These are phyloP conservation scores for Corythornis madagascariensis DNA, from an alignment of 2,113 vertebrate genomes.

Conservation along the genomic window DNA sequence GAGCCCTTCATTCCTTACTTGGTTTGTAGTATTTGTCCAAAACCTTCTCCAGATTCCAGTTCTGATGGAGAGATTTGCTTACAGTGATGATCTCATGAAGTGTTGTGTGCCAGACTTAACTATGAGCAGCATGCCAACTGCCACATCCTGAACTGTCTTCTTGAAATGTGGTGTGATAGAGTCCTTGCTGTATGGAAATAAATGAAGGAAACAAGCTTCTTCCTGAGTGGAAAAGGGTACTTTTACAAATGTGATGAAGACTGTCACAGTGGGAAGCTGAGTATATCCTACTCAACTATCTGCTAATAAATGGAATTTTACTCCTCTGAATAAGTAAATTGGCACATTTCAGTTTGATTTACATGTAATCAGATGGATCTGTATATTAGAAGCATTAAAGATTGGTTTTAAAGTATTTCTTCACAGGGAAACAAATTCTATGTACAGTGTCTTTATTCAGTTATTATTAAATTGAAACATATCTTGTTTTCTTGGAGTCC, in stretches of 20 bases:
- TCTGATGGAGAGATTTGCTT: not conserved
- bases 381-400: not conserved
- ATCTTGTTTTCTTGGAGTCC: not conserved
- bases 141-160: not conserved
- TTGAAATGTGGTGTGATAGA: not conserved
- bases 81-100: not conserved
- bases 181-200: not conserved
- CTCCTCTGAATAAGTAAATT: not conserved
- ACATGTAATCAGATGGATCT: not conserved
- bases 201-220: not conserved
- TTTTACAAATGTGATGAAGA: not conserved
- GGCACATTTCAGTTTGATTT: not conserved
- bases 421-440: not conserved
- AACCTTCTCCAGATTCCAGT: not conserved
- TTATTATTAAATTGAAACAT: not conserved
- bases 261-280: not conserved
- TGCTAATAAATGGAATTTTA: not conserved
- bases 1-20: not conserved
- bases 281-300: not conserved
- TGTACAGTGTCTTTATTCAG: not conserved
- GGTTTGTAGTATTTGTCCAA: not conserved
- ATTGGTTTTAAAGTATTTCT: not conserved
- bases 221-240: not conserved
- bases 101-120: not conserved
- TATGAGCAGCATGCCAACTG: not conserved